These are phyloP conservation scores for Hyphantria cunea DNA, from an alignment of 1,140 invertebrate genomes.

Conservation along the genomic window DNA sequence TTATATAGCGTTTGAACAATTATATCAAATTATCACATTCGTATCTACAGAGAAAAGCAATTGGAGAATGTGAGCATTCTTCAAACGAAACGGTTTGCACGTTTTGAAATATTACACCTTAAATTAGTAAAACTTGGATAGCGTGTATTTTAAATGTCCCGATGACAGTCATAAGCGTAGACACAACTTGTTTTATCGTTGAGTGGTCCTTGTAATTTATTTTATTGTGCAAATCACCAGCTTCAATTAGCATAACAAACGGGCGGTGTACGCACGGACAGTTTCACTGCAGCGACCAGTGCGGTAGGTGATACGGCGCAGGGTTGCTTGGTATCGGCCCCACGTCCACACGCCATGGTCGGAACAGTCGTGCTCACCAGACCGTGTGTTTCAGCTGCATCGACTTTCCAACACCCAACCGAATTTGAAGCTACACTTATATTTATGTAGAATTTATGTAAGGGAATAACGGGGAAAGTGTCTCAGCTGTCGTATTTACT, in stretches of 20 bases:
- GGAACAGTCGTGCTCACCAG: constrained; percentile 59
- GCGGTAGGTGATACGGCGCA: constrained; percentile 2
- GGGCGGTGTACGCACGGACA: constrained; percentile 47
- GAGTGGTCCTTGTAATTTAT: constrained; percentile 38
- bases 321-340: constrained; percentile 56
- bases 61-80: background rate
- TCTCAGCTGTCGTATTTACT: background rate
- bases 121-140: too few species aligned
- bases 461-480: background rate
- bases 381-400: constrained; percentile 63
- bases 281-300: constrained; percentile 29
- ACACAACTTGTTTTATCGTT: too few species aligned
- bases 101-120: background rate
- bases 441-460: constrained; percentile 16
- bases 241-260: constrained; percentile 75
- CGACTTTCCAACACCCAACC: constrained; percentile 51
- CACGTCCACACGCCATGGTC: constrained; percentile 53
- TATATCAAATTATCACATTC: constrained; percentile 34
- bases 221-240: constrained; percentile 66
- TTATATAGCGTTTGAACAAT: constrained; percentile 13
- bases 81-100: background rate
- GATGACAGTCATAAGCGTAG: constrained; percentile 15
- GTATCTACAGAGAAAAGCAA: background rate
- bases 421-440: constrained; percentile 40
- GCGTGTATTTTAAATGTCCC: too few species aligned